phyloP scores from a whole-genome alignment of 2,797 vertebrate species.

The Selene dorsalis region DNA sequence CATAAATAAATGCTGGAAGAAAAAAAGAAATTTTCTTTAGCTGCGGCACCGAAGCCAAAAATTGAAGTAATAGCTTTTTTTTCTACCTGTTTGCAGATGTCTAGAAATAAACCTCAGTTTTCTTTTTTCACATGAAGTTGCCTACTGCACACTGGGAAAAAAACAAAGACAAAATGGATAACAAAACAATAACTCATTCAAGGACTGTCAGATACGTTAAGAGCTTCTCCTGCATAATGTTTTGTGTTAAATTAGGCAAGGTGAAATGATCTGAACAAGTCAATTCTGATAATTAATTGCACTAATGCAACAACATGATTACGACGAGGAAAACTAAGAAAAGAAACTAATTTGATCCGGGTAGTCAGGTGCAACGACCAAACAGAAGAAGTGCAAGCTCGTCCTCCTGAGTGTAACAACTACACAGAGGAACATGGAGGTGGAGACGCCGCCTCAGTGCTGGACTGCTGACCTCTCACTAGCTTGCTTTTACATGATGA shows the following conservation, averaged over 20 bases:
- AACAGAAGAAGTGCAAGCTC: conserved; percentile 20
- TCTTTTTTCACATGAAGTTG: conserved; percentile 10
- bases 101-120: conserved; percentile 35
- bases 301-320: not conserved
- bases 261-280: not conserved
- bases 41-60: conserved; percentile 44
- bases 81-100: conserved; percentile 19
- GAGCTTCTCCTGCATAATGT: not conserved
- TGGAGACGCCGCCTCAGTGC: conserved; percentile 31
- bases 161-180: not conserved
- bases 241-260: not conserved
- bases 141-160: not conserved
- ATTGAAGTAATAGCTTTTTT: conserved; percentile 45
- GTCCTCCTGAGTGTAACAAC: conserved; percentile 23
- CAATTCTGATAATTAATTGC: conserved; percentile 2
- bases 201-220: not conserved
- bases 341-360: not conserved
- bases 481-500: conserved; percentile 66
- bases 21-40: conserved; percentile 68
- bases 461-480: conserved; percentile 75
- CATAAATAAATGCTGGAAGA: conserved; percentile 81
- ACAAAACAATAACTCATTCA: conserved; percentile 1
- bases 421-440: conserved; percentile 27
- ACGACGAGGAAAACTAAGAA: not conserved
- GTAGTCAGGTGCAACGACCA: conserved; percentile 13